Conservation (phyloP, 2,113 vertebrate species). For the Hydropotes inermis region DNA sequence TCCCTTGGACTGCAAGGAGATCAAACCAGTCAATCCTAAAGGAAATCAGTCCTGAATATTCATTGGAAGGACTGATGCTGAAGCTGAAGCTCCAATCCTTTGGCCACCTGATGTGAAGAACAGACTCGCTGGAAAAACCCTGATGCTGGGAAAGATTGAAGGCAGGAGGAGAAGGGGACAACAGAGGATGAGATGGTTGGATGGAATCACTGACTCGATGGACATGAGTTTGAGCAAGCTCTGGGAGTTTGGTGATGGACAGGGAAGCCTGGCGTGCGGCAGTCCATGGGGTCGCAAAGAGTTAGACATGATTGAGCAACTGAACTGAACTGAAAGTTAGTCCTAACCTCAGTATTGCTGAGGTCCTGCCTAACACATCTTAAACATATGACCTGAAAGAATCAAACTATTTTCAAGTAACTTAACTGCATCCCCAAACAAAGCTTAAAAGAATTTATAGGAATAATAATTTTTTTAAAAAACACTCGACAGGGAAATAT, state of each 20-base stretch:
- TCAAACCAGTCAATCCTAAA: neutral
- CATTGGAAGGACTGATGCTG: neutral
- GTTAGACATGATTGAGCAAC: rapidly evolving
- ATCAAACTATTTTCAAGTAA: slow-evolving; percentile 9
- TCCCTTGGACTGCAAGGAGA: neutral
- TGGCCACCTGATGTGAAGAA: neutral
- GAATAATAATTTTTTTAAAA: neutral
- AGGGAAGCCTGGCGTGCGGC: neutral
- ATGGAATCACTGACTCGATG: neutral
- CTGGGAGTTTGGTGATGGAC: neutral
- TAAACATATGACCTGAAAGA: neutral
- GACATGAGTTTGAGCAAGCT: neutral
- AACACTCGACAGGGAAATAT: neutral
- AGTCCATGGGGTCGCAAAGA: neutral
- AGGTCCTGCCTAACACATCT: neutral
- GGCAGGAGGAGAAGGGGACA: neutral
- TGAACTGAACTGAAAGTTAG: neutral
- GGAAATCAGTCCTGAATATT: neutral
- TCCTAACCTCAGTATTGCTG: neutral
- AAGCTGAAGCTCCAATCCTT: neutral
- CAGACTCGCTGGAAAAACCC: neutral
- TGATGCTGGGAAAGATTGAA: neutral
- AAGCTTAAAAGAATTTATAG: neutral
- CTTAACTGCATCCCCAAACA: neutral
- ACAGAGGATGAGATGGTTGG: neutral